Percentiles rank a stretch among this genome's conserved stretches.
These are phyloP conservation scores for Tribolium freemani DNA, from an alignment of 2,888 invertebrate species.

Conservation along the genomic window DNA sequence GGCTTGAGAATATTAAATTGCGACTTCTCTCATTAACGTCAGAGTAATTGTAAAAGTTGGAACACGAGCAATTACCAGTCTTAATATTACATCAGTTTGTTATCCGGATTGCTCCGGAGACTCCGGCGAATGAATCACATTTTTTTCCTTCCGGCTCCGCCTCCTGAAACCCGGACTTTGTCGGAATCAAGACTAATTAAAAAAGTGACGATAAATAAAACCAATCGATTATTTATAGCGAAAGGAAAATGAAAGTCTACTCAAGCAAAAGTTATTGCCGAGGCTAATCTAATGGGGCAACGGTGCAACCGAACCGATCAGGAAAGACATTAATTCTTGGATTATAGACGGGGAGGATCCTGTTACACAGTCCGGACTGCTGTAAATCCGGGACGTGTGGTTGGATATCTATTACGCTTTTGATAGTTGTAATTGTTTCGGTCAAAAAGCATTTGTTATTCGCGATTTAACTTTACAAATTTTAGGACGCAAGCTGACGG, in stretches of 20 bases:
- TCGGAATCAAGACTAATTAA: slow-evolving; percentile 19
- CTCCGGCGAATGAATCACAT: slow-evolving; percentile 14
- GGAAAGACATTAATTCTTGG: slow-evolving; percentile 52
- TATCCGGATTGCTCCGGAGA: slow-evolving; percentile 36
- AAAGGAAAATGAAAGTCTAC: slow-evolving; percentile 53
- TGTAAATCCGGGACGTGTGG: slow-evolving; percentile 62
- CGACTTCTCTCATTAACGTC: slow-evolving; percentile 43
- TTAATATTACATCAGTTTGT: slow-evolving; percentile 44
- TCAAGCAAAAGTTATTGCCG: slow-evolving; percentile 50
- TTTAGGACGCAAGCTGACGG: too few relatives aligned
- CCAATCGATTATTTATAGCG: slow-evolving; percentile 48
- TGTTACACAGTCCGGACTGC: slow-evolving; percentile 31
- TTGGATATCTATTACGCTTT: slow-evolving; percentile 61
- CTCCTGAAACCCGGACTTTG: neutral
- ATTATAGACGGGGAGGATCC: slow-evolving; percentile 47
- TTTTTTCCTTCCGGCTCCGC: neutral
- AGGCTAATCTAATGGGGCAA: slow-evolving; percentile 47
- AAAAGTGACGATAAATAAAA: slow-evolving; percentile 47
- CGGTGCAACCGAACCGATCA: slow-evolving; percentile 34
- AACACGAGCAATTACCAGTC: slow-evolving; percentile 41
- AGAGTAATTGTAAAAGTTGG: slow-evolving; percentile 43
- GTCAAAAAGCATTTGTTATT: slow-evolving; percentile 24
- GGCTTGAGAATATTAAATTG: slow-evolving; percentile 40
- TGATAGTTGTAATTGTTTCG: slow-evolving; percentile 29
- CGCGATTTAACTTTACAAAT: neutral